Conservation (phyloP, 2,888 invertebrate species). For the Synergus laeviventris region DNA sequence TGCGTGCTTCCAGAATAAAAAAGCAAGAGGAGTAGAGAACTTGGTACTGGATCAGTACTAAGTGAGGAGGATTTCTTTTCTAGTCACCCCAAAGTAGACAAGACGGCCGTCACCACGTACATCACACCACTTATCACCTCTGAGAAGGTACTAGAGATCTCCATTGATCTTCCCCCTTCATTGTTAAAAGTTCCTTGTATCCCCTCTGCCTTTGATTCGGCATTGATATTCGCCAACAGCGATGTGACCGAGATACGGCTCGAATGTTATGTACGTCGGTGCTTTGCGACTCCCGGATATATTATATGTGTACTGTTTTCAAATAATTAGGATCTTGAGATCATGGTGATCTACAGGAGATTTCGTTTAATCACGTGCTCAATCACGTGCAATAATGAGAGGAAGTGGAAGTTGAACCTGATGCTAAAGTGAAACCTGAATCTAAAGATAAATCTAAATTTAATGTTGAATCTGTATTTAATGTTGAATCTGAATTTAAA, state of each 20-base stretch:
- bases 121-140: conserved; percentile 76
- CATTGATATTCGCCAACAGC: conserved; percentile 7
- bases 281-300: conserved; percentile 12
- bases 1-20: conserved; percentile 44
- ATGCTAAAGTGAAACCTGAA: neutral
- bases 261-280: neutral
- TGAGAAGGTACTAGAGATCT: conserved; percentile 70
- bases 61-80: conserved; percentile 61
- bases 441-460: too few relatives aligned
- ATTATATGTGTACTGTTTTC: neutral
- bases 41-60: conserved; percentile 64
- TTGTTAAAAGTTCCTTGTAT: neutral
- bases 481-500: too few relatives aligned
- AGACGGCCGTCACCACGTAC: conserved; percentile 76
- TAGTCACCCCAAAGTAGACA: conserved; percentile 68
- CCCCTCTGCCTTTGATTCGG: neutral
- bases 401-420: neutral
- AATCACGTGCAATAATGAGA: neutral
- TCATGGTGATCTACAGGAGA: neutral
- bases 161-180: conserved; percentile 3
- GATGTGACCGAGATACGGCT: conserved; percentile 6
- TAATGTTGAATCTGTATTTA: too few relatives aligned
- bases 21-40: conserved; percentile 55
- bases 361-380: neutral
- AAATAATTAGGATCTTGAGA: neutral